These are phyloP conservation scores for Hypsopygia costalis DNA, from an alignment of 2,888 invertebrate genomes.

Conservation along the genomic window DNA sequence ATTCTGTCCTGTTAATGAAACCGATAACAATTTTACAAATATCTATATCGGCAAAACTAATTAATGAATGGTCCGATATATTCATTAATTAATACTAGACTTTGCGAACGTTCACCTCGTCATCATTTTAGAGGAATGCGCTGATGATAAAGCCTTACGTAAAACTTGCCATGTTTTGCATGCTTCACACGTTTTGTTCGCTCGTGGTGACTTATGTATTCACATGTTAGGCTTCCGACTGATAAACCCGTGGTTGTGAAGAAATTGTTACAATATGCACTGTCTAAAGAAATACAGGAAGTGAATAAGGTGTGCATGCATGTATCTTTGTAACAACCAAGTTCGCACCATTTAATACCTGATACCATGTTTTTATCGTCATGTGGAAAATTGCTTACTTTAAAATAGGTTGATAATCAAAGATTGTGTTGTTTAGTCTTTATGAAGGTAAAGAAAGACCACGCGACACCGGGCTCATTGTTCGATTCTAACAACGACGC, in stretches of 20 bases:
- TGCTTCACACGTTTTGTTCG: slow-evolving; percentile 46
- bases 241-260: slow-evolving; percentile 13
- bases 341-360: too few relatives aligned
- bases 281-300: too few relatives aligned
- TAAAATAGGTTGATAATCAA: too few relatives aligned
- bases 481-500: slow-evolving; percentile 60
- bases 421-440: slow-evolving; percentile 40
- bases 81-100: too few relatives aligned
- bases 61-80: too few relatives aligned
- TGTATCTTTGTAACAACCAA: too few relatives aligned
- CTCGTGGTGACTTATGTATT: slow-evolving; percentile 45
- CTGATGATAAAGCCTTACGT: slow-evolving; percentile 50
- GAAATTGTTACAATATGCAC: background rate
- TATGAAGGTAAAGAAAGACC: slow-evolving; percentile 43
- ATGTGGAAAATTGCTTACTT: too few relatives aligned
- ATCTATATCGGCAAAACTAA: too few relatives aligned
- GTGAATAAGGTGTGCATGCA: too few relatives aligned
- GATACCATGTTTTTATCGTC: too few relatives aligned
- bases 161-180: slow-evolving; percentile 46
- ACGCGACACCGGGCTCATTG: slow-evolving; percentile 67
- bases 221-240: slow-evolving; percentile 35
- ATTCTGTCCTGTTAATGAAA: too few relatives aligned
- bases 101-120: slow-evolving; percentile 20
- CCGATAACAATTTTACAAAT: too few relatives aligned
- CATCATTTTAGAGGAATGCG: slow-evolving; percentile 54